Evolutionary conservation across 1,140 invertebrate genomes (phyloP).

Genomic region (Cydia splendana): DNA sequence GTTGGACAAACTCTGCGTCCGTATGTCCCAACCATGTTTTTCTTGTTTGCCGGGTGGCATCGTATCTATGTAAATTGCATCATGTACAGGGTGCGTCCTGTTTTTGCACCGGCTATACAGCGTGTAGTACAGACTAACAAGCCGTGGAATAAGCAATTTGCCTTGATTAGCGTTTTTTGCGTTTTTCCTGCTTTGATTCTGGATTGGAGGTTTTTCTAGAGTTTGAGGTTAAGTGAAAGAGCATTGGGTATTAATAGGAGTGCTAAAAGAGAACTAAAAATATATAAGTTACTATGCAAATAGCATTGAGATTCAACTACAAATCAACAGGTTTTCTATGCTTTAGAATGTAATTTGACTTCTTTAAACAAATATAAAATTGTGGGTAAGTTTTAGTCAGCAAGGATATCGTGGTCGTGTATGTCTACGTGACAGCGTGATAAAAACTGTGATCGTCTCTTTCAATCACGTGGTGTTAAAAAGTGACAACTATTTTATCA

Average conservation of each 20-base stretch:
- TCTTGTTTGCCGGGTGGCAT: constrained; percentile 20
- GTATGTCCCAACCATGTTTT: constrained; percentile 2
- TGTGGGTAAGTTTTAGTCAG: no score
- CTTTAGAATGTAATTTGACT: no score
- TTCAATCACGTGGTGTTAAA: no score
- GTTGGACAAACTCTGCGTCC: background rate
- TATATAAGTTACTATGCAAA: no score
- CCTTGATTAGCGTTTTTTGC: constrained; percentile 18
- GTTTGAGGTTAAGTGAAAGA: background rate
- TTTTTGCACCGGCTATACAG: constrained; percentile 16
- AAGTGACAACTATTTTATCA: no score
- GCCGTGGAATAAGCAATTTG: constrained; percentile 32
- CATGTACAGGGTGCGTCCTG: constrained; percentile 26
- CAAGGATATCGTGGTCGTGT: no score
- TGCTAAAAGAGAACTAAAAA: no score
- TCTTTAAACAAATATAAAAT: no score
- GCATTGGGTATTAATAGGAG: background rate
- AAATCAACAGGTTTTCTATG: no score
- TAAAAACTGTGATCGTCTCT: no score
- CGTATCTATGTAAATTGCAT: constrained; percentile 29
- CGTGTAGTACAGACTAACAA: constrained; percentile 1
- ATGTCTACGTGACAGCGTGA: no score
- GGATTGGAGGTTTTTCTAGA: background rate
- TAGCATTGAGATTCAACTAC: no score
- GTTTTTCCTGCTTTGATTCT: background rate